A percentile compares a stretch with the other conserved stretches of the same genome.
These are phyloP conservation scores for Pachyrhynchus sulphureomaculatus DNA, from an alignment of 1,140 invertebrate genomes.

Conservation along the genomic window DNA sequence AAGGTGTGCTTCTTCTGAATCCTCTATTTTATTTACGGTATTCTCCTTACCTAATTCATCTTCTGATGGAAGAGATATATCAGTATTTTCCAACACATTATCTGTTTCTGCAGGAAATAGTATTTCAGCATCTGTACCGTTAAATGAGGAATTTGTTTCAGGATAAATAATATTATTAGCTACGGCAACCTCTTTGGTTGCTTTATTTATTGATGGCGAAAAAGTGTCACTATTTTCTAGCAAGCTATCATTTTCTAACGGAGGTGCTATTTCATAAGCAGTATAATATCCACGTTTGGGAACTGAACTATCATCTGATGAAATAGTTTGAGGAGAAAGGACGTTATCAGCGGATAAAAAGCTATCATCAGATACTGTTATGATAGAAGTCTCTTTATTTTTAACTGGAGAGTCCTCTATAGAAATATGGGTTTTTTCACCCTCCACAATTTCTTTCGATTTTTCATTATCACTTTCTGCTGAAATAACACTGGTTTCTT, in stretches of 20 bases:
- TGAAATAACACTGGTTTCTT: neutral
- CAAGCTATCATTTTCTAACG: neutral
- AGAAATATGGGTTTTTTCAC: neutral
- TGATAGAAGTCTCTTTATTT: neutral
- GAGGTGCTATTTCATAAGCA: neutral
- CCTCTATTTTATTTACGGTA: too few species aligned
- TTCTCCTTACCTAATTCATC: too few species aligned
- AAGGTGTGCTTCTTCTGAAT: too few species aligned
- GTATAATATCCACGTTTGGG: constrained; percentile 2
- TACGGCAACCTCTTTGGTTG: too few species aligned
- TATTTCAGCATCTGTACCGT: too few species aligned
- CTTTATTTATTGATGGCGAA: neutral
- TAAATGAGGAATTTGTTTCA: too few species aligned
- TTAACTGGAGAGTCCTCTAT: neutral
- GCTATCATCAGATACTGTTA: neutral
- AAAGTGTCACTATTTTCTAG: neutral
- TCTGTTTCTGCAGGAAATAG: too few species aligned
- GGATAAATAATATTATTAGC: too few species aligned
- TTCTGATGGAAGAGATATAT: too few species aligned
- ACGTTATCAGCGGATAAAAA: neutral
- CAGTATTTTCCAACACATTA: too few species aligned
- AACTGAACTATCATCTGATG: neutral
- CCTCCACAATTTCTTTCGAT: neutral
- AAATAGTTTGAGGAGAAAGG: neutral
- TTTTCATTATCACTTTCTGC: neutral